Conservation (phyloP, 2,113 vertebrate species). For the Dinomys branickii region DNA sequence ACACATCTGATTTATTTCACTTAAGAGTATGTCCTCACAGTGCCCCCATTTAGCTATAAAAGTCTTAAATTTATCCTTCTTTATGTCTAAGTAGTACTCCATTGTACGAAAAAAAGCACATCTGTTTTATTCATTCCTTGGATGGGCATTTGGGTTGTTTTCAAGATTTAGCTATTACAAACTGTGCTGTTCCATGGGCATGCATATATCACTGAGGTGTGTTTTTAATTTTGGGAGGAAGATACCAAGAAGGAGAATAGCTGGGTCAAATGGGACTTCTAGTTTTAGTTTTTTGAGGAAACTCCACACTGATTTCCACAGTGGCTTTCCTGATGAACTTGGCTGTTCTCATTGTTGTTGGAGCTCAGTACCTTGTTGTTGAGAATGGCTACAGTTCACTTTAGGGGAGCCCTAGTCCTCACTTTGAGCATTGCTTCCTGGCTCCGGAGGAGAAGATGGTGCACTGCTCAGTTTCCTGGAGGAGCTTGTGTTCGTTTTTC, state of each 20-base stretch:
- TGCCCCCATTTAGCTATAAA: not conserved
- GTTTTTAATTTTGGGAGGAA: not conserved
- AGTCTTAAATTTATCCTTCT: not conserved
- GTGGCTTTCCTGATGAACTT: not conserved
- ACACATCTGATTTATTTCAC: not conserved
- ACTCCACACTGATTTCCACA: not conserved
- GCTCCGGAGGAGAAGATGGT: no score
- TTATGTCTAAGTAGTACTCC: no score
- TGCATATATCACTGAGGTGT: not conserved
- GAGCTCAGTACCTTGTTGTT: no score
- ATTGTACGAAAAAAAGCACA: no score
- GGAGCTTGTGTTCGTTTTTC: no score
- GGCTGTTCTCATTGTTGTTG: no score
- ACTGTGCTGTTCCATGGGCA: not conserved
- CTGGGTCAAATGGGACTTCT: not conserved
- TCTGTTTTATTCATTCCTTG: not conserved
- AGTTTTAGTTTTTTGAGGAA: not conserved
- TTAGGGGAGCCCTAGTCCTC: no score
- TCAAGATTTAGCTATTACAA: not conserved
- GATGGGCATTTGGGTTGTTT: not conserved
- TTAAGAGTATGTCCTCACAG: not conserved
- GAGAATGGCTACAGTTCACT: no score
- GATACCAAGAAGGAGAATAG: not conserved
- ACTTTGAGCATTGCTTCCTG: no score
- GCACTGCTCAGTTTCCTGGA: no score